These are phyloP conservation scores for Episyrphus balteatus DNA, from an alignment of 1,140 invertebrate genomes.

Conservation along the genomic window DNA sequence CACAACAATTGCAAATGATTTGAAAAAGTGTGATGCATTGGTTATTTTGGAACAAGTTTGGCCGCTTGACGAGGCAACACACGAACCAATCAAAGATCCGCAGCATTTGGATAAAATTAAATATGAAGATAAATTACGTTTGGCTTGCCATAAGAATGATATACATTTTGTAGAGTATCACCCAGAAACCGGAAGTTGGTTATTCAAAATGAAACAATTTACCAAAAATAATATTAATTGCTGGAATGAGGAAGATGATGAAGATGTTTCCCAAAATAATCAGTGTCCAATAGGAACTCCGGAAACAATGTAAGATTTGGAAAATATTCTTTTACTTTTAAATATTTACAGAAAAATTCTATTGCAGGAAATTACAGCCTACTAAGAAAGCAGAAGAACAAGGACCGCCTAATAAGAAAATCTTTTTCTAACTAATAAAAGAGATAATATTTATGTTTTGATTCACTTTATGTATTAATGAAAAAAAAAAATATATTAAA, in stretches of 20 bases:
- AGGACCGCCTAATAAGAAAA: no score
- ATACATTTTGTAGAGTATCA: conserved; percentile 90
- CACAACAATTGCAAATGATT: conserved; percentile 59
- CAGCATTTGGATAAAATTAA: conserved; percentile 67
- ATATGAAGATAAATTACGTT: conserved; percentile 77
- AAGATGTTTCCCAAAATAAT: no score
- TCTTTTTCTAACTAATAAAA: no score
- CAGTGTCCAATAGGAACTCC: no score
- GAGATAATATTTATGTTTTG: no score
- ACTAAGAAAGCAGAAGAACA: no score
- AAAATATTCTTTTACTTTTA: no score
- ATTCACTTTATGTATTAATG: no score
- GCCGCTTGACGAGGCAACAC: conserved; percentile 78
- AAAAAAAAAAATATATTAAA: no score
- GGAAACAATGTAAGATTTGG: no score
- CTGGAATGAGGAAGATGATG: conserved; percentile 62
- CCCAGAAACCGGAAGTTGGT: conserved; percentile 93
- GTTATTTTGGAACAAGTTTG: conserved; percentile 90
- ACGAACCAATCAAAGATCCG: conserved; percentile 69
- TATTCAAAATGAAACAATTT: conserved; percentile 88
- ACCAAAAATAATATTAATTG: conserved; percentile 92
- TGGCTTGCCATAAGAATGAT: conserved; percentile 73
- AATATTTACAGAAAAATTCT: no score
- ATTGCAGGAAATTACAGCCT: no score
- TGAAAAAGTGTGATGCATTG: conserved; percentile 79